Evolutionary conservation across 2,888 invertebrate species (phyloP), one percentile per base, ranked within the genome.

Genomic region (Gordius sp.): DNA sequence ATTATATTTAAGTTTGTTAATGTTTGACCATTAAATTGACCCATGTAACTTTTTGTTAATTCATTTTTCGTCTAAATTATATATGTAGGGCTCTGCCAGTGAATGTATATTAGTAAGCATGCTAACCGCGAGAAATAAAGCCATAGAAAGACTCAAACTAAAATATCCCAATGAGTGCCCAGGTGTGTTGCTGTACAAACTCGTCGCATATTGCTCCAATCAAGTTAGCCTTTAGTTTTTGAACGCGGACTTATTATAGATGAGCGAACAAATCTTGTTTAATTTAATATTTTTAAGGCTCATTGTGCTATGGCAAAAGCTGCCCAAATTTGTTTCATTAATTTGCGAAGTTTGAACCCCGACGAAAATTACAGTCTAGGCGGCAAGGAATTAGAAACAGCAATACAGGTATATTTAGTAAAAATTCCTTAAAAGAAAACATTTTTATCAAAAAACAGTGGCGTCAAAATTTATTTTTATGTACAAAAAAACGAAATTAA

Each of bases 161-260:
- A 62, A 65, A 27, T 67, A 66, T 66, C 80, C 82, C 1, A 80
- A 83, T 28, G 73, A 80, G 24, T 81, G 81, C 63, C 82, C 85
- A 59, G 81, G 86, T 0, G 85, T 89, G 65, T 79, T 97, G 60
- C 82, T 89, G 67, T 81, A 82, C 0, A 78, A 85, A 62, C 76
- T 97, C 8, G 87, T 97, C 59, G 89, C 83, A 59, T 97, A 97
- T 69, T 91, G 91, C 67, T 93, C 93, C 0, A 91, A 97, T 68
- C 93, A 97, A 73, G 78, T n/a, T n/a, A n/a, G n/a, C n/a, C n/a
- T n/a, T n/a, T n/a, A n/a, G n/a, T n/a, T n/a, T n/a, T n/a, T n/a
- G n/a, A n/a, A n/a, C n/a, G n/a, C n/a, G n/a, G n/a, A n/a, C n/a
- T n/a, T n/a, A n/a, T 25, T 4, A 4, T 2, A n/a, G 28, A 25